Evolutionary conservation across 2,797 vertebrate species (phyloP), one percentile per base, ranked within the genome.

Genomic region (Mormyrus proboscirostris): DNA sequence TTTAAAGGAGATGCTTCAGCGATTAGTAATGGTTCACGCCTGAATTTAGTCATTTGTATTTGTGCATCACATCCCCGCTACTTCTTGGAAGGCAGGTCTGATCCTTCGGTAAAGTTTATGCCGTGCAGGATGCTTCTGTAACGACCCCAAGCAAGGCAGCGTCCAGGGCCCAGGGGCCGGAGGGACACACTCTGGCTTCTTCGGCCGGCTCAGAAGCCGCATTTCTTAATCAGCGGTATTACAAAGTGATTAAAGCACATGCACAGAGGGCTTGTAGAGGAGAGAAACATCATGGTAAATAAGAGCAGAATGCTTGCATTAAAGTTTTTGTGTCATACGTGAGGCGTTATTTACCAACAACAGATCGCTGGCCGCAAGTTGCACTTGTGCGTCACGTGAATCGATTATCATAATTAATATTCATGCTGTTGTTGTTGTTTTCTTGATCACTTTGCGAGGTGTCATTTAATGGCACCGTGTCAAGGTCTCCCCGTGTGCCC

Each of bases 401-500:
- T 47, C 29, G 44, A 29, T 55, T 53, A 62, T 55, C 59, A 65
- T 87, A 59, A 88, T 65, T 83, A 62, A 25, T 50, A 44, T 12
- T 59, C 38, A 14, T 82, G 84, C 83, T 73, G 29, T 19, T 65
- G 55, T 89, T 91, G 91, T 92, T 90, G 89, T 92, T 92, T 91
- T 93, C 93, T 94, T 93, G 92, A 91, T 92, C 89, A 89, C 86
- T 92, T 94, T 92, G 93, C 91, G 87, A 93, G 93, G 92, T 91
- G 91, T 91, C 93, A 93, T 95, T 95, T 93, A 92, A 92, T 94
- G 90, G 90, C 91, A 92, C 91, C 90, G 92, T 91, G 92, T 94
- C 94, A 94, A 93, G 92, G 93, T 94, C 93, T 94, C 93, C 92
- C 93, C 92, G 91, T 91, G 19, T 14, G 91, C 92, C 90, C 87